Evolutionary conservation across 1,140 invertebrate genomes (phyloP), one percentile per base, ranked within the genome.

Genomic region (Drosophila arawakana): DNA sequence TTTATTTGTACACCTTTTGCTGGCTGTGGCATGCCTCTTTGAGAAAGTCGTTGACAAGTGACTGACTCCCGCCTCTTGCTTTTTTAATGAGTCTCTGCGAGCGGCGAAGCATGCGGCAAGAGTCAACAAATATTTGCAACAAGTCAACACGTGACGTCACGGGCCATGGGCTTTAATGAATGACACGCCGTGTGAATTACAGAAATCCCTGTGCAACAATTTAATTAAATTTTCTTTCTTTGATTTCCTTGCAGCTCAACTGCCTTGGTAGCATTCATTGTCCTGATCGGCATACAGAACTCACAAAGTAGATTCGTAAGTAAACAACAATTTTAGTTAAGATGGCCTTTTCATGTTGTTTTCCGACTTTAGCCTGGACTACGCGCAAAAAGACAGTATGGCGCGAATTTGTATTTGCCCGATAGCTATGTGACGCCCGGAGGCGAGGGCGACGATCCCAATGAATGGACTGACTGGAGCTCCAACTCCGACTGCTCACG

Each of bases 401-500:
- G 95, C 15, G 95, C 94, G 0, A 93, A 96, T 54, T 93, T 96
- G 63, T 96, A 95, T 85, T 92, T 96, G 55, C 93, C 96, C 0
- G 94, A 93, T 3, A 95, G 94, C 68, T 96, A 94, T 66, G 94
- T 96, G 30, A 92, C 95, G 52, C 95, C 95, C 39, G 94, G 94
- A 18, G 95, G 95, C 11, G 95, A 95, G 68, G 94, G 94, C 8
- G 47, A 83, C 35, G 81, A 91, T 75, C 79, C 90, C 43, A 72
- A 66, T 0, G 94, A 94, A 67, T 97, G 96, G 96, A 94, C 95
- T 1, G 94, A 95, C 0, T 98, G 97, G 97, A 95, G 95, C 1
- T 93, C 94, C 25, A 95, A 95, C 3, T 95, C 95, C 34, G 94
- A 95, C 21, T 98, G 97, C 92, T 97, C 97, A 2, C 93, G 97